Base-by-base conservation (phyloP, 2,888 invertebrate genomes). In the Nasonovia ribisnigri region DNA sequence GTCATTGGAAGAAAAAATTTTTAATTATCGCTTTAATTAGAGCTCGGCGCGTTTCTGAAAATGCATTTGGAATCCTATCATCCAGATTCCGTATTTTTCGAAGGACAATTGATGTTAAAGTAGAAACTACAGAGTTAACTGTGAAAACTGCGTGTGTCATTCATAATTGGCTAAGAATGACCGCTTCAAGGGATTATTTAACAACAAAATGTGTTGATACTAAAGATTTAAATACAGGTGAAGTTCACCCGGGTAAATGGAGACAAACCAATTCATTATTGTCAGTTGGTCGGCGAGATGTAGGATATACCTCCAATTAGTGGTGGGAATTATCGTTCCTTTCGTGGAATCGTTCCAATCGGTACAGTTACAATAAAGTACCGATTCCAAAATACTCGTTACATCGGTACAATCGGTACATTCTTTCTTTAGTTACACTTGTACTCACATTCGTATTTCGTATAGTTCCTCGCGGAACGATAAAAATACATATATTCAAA, bases 1-100 rank as follows among this genome's bases (percentile, higher is more conserved):
- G 46, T 46, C 46, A 8, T 46, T 46, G 46, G 46, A 46, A 46
- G 46, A 46, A 46, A 46, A 46, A 8, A 94, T 95, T 92, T 95
- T 94, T 88, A 95, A 95, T 92, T 95, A 95, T 94, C 94, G 95
- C 42, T 60, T 95, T 6, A 36, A 95, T 94, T 43, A 92, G 94
- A 93, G 95, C 94, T 84, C 88, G 95, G 86, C 88, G 94, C 51
- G 94, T 94, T 57, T 90, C 94, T 91, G 95, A 94, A 94, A 95
- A 95, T 94, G 94, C 90, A 60, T 95, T 95, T 87, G 94, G 95
- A 26, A 95, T 95, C 84, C 48, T 87, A 87, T 48, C 87, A 51
- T 87, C 48, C 87, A 87, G 87, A 87, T 87, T 87, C 87, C 87
- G 87, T 48, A 87, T 87, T 87, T 87, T 87, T 48, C 87, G 87